Evolutionary conservation across 1,140 invertebrate species (phyloP), one percentile per base, ranked within the genome.

Genomic region (Diorhabda elongata): DNA sequence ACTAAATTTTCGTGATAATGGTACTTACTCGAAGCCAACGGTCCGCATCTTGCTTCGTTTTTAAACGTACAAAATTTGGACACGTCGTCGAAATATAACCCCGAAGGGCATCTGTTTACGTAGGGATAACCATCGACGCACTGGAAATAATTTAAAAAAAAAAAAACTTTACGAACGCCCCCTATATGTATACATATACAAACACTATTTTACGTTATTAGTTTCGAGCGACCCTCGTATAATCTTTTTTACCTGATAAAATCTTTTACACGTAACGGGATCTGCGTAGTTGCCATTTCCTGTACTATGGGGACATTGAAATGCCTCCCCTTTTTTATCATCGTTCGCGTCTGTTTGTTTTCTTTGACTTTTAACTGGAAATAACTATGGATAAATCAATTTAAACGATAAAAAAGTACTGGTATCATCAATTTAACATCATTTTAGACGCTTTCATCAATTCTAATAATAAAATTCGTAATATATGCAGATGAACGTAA

Each of bases 221-320:
- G 26, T 26, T 26, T 26, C 26, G 26, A 26, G 26, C 26, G 26
- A 26, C 26, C 26, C 26, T 26, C 26, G 26, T 26, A 26, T 26
- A 26, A 26, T 26, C 26, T 26, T 26, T 64, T 70, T 78, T 83
- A 92, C 92, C 85, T 94, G 92, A 82, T 94, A 95, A 84, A 96
- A 96, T 76, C 92, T 85, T 71, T 92, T 85, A 77, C 93, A 96
- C 5, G 92, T 94, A 11, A 86, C 89, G 3, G 93, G 93, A 83
- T 96, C 93, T n/a, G 93, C 93, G 81, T 91, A 96, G 77, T 95
- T 94, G 64, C 94, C 94, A 79, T 94, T 94, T 70, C 92, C 94
- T 74, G 88, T 87, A 26, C 86, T 86, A 74, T 88, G 87, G 3
- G 91, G 91, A 78, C 92, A 93, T 65, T 80, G 80, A 71, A 91